A percentile compares a stretch with the other conserved stretches of the same genome.
Conservation (phyloP, 2,888 invertebrate genomes). For the Acrobasis consociella region DNA sequence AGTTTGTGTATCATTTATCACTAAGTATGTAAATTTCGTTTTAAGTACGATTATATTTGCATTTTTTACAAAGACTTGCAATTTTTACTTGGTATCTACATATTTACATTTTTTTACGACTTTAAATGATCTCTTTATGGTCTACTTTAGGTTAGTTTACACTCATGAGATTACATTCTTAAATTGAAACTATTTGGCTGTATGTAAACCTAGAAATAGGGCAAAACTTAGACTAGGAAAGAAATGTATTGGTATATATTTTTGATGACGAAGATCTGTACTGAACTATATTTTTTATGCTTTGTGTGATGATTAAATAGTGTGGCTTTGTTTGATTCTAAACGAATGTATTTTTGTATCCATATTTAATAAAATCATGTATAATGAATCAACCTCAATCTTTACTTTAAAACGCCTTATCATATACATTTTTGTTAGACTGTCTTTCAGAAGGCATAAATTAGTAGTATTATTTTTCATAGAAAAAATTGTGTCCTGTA, state of each 20-base stretch:
- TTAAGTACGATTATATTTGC: neutral
- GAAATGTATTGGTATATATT: conserved; percentile 5
- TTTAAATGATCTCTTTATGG: conserved; percentile 55
- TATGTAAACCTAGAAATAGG: neutral
- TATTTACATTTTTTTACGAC: conserved; percentile 6
- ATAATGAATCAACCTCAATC: neutral
- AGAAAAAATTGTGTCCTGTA: too few species aligned
- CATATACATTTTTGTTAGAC: neutral
- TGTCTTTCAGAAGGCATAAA: too few species aligned
- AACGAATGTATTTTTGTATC: conserved; percentile 61
- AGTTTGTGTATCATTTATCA: neutral
- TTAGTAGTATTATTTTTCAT: too few species aligned
- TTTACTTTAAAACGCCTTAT: neutral
- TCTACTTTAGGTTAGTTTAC: conserved; percentile 32
- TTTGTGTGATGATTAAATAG: conserved; percentile 34
- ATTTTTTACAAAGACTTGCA: neutral
- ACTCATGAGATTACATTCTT: conserved; percentile 34
- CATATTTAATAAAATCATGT: conserved; percentile 49
- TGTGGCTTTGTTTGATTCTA: conserved; percentile 48
- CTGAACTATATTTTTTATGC: conserved; percentile 29
- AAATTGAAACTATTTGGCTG: conserved; percentile 27
- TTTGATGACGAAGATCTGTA: conserved; percentile 13
- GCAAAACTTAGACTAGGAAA: neutral
- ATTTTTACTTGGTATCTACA: conserved; percentile 10
- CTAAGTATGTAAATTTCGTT: neutral